phyloP scores from a whole-genome alignment of 1,140 invertebrate genomes.

The Pantala flavescens region DNA sequence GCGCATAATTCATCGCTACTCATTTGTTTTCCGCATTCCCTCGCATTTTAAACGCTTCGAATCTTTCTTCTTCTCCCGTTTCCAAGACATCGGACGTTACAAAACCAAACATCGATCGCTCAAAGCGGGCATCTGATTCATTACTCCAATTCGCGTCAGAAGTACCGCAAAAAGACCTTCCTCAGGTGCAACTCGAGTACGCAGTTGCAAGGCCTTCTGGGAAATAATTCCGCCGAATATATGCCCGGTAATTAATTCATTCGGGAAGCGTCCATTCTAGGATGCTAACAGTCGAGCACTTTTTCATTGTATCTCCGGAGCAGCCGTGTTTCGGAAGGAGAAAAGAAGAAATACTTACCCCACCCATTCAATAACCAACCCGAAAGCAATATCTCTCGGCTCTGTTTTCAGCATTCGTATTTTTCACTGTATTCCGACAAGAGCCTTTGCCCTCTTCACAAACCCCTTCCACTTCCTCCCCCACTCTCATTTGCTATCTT shows the following conservation, averaged over 20 bases:
- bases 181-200: no score
- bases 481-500: background rate
- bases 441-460: background rate
- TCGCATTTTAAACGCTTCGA: no score
- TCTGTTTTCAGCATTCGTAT: background rate
- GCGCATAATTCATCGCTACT: no score
- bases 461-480: background rate
- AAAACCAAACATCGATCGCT: no score
- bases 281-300: background rate
- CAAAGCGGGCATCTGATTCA: no score
- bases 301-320: background rate
- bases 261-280: background rate
- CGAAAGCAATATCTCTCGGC: background rate
- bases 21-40: no score
- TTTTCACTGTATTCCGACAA: slow-evolving; percentile 6
- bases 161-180: no score
- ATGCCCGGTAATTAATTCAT: slow-evolving; percentile 1
- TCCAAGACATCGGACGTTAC: no score
- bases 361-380: slow-evolving; percentile 1
- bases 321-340: background rate
- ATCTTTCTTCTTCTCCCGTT: no score
- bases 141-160: no score
- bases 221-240: background rate
- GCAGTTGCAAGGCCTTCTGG: no score
- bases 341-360: background rate